A percentile compares a stretch with the other conserved stretches of the same genome.
phyloP scores from a whole-genome alignment of 2,888 invertebrate species.

The Spodoptera littoralis region DNA sequence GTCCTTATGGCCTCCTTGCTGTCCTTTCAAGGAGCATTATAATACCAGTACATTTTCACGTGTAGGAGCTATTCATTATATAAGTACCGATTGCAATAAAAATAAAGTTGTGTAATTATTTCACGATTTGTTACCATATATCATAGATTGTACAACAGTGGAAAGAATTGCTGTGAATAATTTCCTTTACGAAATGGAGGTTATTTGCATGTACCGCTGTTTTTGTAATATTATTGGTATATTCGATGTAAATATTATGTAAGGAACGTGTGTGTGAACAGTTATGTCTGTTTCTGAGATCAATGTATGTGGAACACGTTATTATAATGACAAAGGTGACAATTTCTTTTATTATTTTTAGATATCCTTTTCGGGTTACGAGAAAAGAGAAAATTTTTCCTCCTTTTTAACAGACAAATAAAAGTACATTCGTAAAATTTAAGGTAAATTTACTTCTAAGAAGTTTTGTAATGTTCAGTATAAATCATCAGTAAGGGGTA shows the following conservation, averaged over 20 bases:
- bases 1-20: no score
- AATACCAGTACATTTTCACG: conserved; percentile 9
- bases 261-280: conserved; percentile 6
- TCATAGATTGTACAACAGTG: conserved; percentile 31
- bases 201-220: conserved; percentile 32
- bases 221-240: conserved; percentile 34
- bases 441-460: conserved; percentile 12
- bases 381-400: conserved; percentile 4
- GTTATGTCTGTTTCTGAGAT: background rate
- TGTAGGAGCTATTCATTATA: conserved; percentile 30
- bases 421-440: conserved; percentile 5
- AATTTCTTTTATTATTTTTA: background rate
- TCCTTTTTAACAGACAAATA: background rate
- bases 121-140: conserved; percentile 41
- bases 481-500: conserved; percentile 4
- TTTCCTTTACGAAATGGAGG: conserved; percentile 39
- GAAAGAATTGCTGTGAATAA: conserved; percentile 52
- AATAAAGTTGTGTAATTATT: conserved; percentile 43
- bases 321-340: background rate
- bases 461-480: conserved; percentile 17
- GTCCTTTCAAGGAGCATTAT: conserved; percentile 4
- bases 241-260: conserved; percentile 31
- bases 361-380: no score
- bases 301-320: conserved; percentile 12
- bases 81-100: conserved; percentile 23